Conservation (phyloP, 1,140 invertebrate genomes). For the Nymphalis io region DNA sequence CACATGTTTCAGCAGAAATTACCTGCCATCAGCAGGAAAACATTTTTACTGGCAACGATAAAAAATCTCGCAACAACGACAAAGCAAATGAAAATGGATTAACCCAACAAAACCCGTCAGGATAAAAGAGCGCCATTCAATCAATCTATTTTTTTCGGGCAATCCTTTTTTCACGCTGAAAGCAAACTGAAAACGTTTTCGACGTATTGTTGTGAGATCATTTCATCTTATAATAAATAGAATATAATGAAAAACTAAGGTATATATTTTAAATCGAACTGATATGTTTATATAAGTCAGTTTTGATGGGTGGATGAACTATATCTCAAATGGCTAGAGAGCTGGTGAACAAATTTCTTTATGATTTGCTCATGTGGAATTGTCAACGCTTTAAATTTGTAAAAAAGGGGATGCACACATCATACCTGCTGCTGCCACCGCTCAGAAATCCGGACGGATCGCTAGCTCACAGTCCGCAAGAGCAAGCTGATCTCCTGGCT, state of each 20-base stretch:
- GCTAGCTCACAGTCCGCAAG: too few relatives aligned
- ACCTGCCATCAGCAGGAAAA: slow-evolving; percentile 11
- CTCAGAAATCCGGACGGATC: too few relatives aligned
- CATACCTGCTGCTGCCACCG: too few relatives aligned
- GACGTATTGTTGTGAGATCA: not conserved
- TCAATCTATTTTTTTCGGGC: slow-evolving; percentile 5
- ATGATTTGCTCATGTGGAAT: too few relatives aligned
- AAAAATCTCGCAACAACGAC: slow-evolving; percentile 3
- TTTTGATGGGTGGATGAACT: too few relatives aligned
- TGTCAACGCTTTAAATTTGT: too few relatives aligned
- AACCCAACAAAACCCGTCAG: slow-evolving; percentile 7
- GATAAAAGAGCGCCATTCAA: not conserved
- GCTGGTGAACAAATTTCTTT: too few relatives aligned
- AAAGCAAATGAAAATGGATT: slow-evolving; percentile 25
- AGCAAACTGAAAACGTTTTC: not conserved
- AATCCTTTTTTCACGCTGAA: not conserved
- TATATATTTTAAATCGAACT: too few relatives aligned
- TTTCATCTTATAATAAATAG: not conserved
- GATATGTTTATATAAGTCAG: too few relatives aligned
- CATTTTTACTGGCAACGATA: not conserved
- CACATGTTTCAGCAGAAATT: not conserved
- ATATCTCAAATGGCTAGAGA: too few relatives aligned
- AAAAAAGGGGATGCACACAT: too few relatives aligned
- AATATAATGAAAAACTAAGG: not conserved
- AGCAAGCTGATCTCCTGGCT: too few relatives aligned